phyloP scores from a whole-genome alignment of 2,888 invertebrate species.

The Cantharis rufa region DNA sequence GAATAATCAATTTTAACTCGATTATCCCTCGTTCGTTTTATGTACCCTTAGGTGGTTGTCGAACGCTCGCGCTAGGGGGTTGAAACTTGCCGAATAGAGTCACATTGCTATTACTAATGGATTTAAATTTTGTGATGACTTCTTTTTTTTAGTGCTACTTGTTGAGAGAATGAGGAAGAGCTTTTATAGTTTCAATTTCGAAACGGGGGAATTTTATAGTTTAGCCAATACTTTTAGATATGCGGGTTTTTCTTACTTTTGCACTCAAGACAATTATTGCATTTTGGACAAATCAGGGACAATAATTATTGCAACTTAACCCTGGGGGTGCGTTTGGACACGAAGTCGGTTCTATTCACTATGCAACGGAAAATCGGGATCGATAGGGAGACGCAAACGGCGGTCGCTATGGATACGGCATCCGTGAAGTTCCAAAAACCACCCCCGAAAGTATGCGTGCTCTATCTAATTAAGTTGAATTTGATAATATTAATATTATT shows the following conservation, averaged over 20 bases:
- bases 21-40: conserved; percentile 31
- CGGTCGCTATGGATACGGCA: conserved; percentile 39
- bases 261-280: not conserved
- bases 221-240: not conserved
- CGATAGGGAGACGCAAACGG: conserved; percentile 34
- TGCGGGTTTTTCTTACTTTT: not conserved
- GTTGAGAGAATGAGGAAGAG: not conserved
- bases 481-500: conserved; percentile 11
- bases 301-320: conserved; percentile 24
- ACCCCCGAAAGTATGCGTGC: conserved; percentile 24
- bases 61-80: conserved; percentile 29
- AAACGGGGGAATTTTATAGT: not conserved
- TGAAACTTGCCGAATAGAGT: conserved; percentile 14
- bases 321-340: conserved; percentile 24
- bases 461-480: conserved; percentile 19
- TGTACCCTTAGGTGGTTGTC: conserved; percentile 18
- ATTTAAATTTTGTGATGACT: conserved; percentile 22
- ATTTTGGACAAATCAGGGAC: conserved; percentile 6
- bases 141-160: conserved; percentile 3
- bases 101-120: conserved; percentile 21
- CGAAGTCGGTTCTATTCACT: conserved; percentile 22
- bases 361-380: conserved; percentile 28
- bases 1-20: conserved; percentile 36
- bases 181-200: not conserved
- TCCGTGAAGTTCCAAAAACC: conserved; percentile 31